phyloP scores from a whole-genome alignment of 2,113 vertebrate genomes.

The Malurus cyaneus region DNA sequence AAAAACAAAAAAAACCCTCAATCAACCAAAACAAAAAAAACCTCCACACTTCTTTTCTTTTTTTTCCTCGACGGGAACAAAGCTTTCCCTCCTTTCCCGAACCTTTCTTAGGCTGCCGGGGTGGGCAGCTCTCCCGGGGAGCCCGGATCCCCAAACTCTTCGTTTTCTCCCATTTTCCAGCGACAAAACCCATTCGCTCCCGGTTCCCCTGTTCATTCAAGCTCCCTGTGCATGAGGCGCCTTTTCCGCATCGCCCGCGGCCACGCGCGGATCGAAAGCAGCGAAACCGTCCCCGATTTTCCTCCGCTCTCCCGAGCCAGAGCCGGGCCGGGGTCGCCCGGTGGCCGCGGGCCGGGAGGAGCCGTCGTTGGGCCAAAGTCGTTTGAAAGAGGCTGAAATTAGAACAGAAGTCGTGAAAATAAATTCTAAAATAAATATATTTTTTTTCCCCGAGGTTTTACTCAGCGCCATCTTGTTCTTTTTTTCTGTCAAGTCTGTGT shows the following conservation, averaged over 20 bases:
- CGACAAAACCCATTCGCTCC: background rate
- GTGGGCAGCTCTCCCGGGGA: background rate
- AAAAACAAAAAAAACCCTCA: no score
- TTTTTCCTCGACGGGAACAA: background rate
- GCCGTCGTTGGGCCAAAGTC: background rate
- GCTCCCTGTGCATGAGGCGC: background rate
- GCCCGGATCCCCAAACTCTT: background rate
- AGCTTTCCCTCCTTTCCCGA: background rate
- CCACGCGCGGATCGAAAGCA: background rate
- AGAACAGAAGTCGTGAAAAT: background rate
- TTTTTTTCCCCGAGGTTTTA: background rate
- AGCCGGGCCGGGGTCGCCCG: background rate
- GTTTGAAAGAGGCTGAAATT: background rate
- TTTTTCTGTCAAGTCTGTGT: background rate
- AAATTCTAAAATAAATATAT: background rate
- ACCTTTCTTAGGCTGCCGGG: background rate
- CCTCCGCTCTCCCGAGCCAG: background rate
- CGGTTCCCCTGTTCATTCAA: background rate
- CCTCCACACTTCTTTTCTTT: fast-evolving
- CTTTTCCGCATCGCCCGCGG: background rate
- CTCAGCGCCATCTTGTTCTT: background rate
- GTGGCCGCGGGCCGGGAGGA: background rate
- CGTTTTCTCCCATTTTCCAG: background rate
- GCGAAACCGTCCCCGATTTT: background rate
- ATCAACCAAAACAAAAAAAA: background rate